Evolutionary conservation across 2,888 invertebrate genomes (phyloP).

Genomic region (Holacanthella duospinosa): DNA sequence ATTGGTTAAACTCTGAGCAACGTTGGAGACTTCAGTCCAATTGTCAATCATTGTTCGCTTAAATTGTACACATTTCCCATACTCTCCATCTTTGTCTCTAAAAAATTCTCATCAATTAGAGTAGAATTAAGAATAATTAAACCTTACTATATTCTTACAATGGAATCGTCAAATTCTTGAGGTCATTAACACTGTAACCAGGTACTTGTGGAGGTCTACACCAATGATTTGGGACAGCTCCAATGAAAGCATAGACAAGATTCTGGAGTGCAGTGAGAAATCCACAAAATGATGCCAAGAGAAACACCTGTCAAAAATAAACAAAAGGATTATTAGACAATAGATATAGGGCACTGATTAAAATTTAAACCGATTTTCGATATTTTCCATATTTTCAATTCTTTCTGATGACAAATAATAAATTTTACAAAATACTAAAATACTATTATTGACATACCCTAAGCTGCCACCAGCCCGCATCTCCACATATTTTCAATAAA

Average conservation of each 20-base stretch:
- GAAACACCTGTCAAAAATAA: slow-evolving; percentile 21
- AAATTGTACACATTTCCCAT: slow-evolving; percentile 13
- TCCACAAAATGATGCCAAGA: slow-evolving; percentile 30
- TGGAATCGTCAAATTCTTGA: slow-evolving; percentile 25
- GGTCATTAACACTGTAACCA: slow-evolving; percentile 8
- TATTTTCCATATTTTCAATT: neutral
- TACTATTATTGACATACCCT: slow-evolving; percentile 16
- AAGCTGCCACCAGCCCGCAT: slow-evolving; percentile 34
- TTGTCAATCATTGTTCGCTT: too few species aligned
- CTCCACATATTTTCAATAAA: slow-evolving; percentile 32
- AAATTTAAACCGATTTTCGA: neutral
- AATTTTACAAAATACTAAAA: neutral
- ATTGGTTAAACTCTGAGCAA: too few species aligned
- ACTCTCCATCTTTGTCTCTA: slow-evolving; percentile 15
- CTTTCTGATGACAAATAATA: neutral
- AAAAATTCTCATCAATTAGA: neutral
- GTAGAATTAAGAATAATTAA: neutral
- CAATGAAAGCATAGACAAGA: slow-evolving; percentile 31
- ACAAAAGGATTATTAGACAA: neutral
- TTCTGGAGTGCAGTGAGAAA: slow-evolving; percentile 31
- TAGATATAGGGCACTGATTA: neutral
- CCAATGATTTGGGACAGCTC: slow-evolving; percentile 26
- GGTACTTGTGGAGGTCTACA: slow-evolving; percentile 18
- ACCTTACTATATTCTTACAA: slow-evolving; percentile 16
- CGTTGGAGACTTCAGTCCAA: too few species aligned